Evolutionary conservation across 92 coral and sea anemone species (phyloP), one percentile per base, ranked within the genome.

Genomic region (Epizoanthus illoricatus): DNA sequence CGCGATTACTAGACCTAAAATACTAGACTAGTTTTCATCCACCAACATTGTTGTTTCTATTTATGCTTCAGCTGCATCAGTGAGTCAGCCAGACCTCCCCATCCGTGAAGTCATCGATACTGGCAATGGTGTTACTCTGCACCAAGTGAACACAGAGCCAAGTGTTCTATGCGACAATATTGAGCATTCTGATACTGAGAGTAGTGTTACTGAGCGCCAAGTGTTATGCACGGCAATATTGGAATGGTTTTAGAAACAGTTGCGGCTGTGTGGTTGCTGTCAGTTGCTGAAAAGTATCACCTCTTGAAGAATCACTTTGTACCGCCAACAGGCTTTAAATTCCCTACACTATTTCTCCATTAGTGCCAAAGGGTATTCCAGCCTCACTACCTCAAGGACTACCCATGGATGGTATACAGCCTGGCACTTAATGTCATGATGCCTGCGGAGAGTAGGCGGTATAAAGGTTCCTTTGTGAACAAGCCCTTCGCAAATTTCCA

Each of bases 371-470:
- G 69, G 28, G 39, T 21, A 23, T 74, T 74, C 80, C 80, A 74
- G 39, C 47, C 69, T 33, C 68, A 1, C 33, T 28, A 28, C 33
- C 33, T 28, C 33, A 65, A 15, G 55, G 58, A 64, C 81, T 75
- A 40, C 40, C 33, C 33, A 28, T 28, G 33, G 33, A 28, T 28
- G 33, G 33, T 28, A 28, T 28, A 28, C 33, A 28, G 33, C 33
- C 33, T 1, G 33, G 33, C 33, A 28, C 33, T 58, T 23, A 75
- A 67, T 19, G 54, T 67, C 43, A 80, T 80, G 75, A 67, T 54
- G 61, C 23, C 85, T 64, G 20, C 42, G 49, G 75, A 67, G 70
- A 67, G 75, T 64, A 80, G 85, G 52, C 68, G 67, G 72, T 65
- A 80, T 65, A 80, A 80, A 28, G 33, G 33, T 28, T 28, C 33